Percentiles rank a stretch among this genome's conserved stretches.
Conservation (phyloP, 2,797 vertebrate species). For the Erpetoichthys calabaricus region DNA sequence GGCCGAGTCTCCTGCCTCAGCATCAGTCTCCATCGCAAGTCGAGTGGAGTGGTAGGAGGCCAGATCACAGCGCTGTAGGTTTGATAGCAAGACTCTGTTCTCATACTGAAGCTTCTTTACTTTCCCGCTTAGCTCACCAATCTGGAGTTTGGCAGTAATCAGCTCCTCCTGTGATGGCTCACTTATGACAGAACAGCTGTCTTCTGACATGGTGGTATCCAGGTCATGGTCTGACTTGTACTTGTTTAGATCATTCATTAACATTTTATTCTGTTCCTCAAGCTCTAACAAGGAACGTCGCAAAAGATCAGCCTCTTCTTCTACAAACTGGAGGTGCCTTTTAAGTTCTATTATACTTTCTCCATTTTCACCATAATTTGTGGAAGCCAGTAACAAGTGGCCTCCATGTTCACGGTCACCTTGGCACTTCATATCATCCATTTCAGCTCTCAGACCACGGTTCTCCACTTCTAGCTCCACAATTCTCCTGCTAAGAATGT, state of each 20-base stretch:
- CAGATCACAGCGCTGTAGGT: conserved; percentile 86
- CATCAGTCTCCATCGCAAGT: conserved; percentile 75
- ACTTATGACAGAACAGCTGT: conserved; percentile 68
- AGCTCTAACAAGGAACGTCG: conserved; percentile 83
- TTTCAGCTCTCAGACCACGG: conserved; percentile 82
- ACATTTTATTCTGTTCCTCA: conserved; percentile 94
- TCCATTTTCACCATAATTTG: conserved; percentile 46
- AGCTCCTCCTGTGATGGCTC: conserved; percentile 83
- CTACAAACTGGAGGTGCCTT: conserved; percentile 91
- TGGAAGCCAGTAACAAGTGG: conserved; percentile 39
- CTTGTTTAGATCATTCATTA: conserved; percentile 83
- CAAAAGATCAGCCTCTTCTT: conserved; percentile 92
- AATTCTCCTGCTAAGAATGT: conserved; percentile 83
- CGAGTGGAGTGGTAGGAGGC: conserved; percentile 72
- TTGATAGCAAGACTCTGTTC: conserved; percentile 88
- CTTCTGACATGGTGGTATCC: conserved; percentile 57
- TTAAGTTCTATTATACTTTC: conserved; percentile 81
- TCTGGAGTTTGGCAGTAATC: conserved; percentile 70
- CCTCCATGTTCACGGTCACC: conserved; percentile 46
- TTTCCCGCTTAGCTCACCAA: conserved; percentile 80
- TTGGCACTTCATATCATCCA: conserved; percentile 86
- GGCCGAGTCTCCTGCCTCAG: conserved; percentile 78
- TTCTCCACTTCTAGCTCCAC: conserved; percentile 97
- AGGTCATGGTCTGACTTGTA: conserved; percentile 78
- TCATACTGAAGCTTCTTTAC: conserved; percentile 96